Base-by-base conservation (phyloP, 2,888 invertebrate species). In the Enchytraeus crypticus region DNA sequence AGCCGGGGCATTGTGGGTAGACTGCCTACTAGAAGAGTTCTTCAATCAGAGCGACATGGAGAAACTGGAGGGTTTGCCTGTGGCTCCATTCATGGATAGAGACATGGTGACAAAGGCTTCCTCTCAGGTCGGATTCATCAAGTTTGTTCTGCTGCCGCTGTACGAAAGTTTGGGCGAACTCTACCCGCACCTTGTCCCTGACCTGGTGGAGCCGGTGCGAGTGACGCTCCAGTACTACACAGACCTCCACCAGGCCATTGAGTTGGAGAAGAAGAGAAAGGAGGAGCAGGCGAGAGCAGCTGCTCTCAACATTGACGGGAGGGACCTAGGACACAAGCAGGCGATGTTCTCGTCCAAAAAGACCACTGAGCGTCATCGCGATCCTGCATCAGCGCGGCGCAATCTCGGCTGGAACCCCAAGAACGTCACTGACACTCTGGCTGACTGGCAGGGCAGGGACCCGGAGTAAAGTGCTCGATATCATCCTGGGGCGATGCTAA, bases 61-160 rank as follows among this genome's bases (percentile, higher is more conserved):
- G 77, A 89, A 89, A 74, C 82, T 87, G 30, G 88, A 88, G 77
- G 89, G 89, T 18, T 81, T 89, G 65, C 89, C 89, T 3, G 88
- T 89, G 32, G 88, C 89, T 32, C 88, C 89, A 0, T 89, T 89
- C 75, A 89, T 89, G 89, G 89, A 89, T 77, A 83, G 88, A 34
- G 88, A 89, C 68, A 89, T 88, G 80, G 88, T 89, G 59, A 88
- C 88, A 62, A 89, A 88, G 76, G 87, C 88, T 2, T 87, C 88
- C 26, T 89, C 89, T 1, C 89, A 60, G 54, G 87, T 88, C 74
- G 87, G 88, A 59, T 89, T 89, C 79, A 89, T 89, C 75, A 88
- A 88, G 51, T 83, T 88, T 72, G 88, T 89, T 51, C 81, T 89
- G 53, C 81, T 89, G 71, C 89, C 89, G 23, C 82, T 89, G 49